Evolutionary conservation across 1,140 invertebrate genomes (phyloP), one percentile per base, ranked within the genome.

Genomic region (Drosophila eugracilis): DNA sequence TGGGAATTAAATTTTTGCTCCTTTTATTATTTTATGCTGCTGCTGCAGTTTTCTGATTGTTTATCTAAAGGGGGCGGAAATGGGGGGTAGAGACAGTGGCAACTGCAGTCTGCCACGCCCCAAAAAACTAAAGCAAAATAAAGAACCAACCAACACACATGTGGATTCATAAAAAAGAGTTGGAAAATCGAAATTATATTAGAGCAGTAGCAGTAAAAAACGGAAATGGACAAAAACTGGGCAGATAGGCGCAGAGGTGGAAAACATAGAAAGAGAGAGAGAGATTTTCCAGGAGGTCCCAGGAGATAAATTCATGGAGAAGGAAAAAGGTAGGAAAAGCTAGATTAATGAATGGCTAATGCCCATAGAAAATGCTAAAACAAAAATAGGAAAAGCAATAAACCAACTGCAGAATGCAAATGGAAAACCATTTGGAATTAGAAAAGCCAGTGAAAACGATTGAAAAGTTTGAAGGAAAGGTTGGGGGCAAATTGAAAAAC

Each of bases 141-240:
- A 77, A 85, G 66, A 50, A 72, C 55, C 57, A 59, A 19, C 55
- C 55, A 58, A 39, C 59, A 66, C 15, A 41, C 4, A 34, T 3
- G 26, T 5, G 41, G 1, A 17, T 9, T 4, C 10, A 15, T 47
- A 3, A 30, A 65, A 65, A 26, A 52, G 24, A 34, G 54, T 58
- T 63, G 54, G 50, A 83, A 83, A 70, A 83, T 83, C 57, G 79
- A 78, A 83, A 84, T 83, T 78, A 78, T 84, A 83, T 83, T 75
- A 60, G 78, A 63, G 54, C 14, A 37, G 55, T 12, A 37, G 55
- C 21, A 34, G 42, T 21, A 62, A 62, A 72, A 54, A 70, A 26
- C 69, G 79, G 80, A 83, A 84, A 84, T 77, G 79, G 12, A 14
- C 45, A 41, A 67, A 67, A 66, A 65, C n/a, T 39, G 57, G 22